Evolutionary conservation across 2,113 vertebrate genomes (phyloP).

Genomic region (Zosterops lateralis): DNA sequence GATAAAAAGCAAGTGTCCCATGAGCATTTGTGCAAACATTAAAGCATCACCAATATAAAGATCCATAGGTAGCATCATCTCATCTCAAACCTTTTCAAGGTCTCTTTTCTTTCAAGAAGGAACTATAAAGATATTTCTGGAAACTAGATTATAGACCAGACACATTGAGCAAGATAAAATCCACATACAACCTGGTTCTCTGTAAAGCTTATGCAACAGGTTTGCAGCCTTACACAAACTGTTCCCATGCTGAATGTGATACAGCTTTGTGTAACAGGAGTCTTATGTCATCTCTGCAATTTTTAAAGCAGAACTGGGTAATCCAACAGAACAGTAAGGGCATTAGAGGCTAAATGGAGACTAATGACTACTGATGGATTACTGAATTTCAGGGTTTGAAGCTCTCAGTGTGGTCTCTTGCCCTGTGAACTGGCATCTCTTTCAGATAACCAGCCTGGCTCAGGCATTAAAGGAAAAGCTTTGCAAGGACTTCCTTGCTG

Average conservation of each 20-base stretch:
- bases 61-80: neutral
- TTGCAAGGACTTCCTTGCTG: neutral
- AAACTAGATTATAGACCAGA: neutral
- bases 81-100: neutral
- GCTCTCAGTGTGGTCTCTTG: neutral
- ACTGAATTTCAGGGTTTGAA: neutral
- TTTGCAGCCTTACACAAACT: neutral
- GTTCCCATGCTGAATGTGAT: neutral
- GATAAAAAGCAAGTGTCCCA: neutral
- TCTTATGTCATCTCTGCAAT: neutral
- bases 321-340: neutral
- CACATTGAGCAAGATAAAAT: neutral
- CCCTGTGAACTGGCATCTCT: neutral
- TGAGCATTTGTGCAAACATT: neutral
- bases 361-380: neutral
- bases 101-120: neutral
- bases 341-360: neutral
- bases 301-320: neutral
- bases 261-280: neutral
- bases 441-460: neutral
- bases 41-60: neutral
- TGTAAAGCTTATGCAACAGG: neutral
- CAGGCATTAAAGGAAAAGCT: neutral
- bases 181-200: neutral
- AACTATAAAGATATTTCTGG: neutral